Conservation (phyloP, 2,113 vertebrate genomes). For the Alexandromys fortis region DNA sequence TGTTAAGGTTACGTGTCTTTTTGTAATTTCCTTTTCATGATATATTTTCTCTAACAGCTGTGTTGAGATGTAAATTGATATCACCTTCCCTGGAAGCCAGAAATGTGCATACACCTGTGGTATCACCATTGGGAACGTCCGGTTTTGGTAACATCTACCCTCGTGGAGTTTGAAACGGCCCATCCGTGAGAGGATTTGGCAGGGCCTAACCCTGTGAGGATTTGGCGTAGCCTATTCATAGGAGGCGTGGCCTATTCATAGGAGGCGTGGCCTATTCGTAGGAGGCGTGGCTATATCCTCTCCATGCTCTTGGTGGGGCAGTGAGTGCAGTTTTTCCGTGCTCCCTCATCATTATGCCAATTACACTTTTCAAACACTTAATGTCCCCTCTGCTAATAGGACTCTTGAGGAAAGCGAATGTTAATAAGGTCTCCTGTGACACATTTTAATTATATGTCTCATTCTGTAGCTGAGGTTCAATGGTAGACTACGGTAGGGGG, state of each 20-base stretch:
- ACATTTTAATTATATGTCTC: conserved; percentile 53
- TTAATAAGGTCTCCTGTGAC: conserved; percentile 49
- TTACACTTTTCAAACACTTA: conserved; percentile 30
- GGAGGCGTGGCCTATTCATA: background rate
- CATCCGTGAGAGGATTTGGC: background rate
- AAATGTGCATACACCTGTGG: too few relatives aligned
- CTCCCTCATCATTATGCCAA: conserved; percentile 4
- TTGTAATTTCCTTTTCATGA: background rate
- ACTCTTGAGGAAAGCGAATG: conserved; percentile 27
- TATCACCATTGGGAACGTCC: background rate
- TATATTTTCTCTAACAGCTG: background rate
- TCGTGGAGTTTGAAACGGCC: background rate
- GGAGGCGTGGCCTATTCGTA: background rate
- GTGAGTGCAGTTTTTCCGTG: background rate
- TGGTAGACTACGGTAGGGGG: background rate
- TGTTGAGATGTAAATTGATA: background rate
- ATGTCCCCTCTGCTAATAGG: conserved; percentile 48
- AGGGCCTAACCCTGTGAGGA: too few relatives aligned
- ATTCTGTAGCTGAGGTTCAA: conserved; percentile 24
- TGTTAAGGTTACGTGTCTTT: background rate
- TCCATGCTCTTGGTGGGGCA: background rate
- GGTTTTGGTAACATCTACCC: background rate
- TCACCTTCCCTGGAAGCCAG: background rate
- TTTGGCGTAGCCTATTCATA: too few relatives aligned
- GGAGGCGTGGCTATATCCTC: background rate